Base-by-base conservation (phyloP, 2,888 invertebrate genomes). In the Selenia dentaria region DNA sequence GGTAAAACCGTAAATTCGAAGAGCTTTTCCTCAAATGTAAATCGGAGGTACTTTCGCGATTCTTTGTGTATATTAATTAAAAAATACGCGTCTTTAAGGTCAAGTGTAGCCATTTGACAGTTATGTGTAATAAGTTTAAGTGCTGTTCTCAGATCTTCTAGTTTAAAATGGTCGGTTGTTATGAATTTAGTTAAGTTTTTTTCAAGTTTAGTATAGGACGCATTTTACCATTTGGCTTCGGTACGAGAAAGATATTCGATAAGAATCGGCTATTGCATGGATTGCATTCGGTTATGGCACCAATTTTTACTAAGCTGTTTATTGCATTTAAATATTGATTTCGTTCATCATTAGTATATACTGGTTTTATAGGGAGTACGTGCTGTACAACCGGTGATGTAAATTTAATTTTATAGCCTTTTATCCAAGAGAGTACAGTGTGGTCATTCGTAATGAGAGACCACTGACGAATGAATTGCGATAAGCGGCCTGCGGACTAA, bases 1-100 rank as follows among this genome's bases (percentile, higher is more conserved):
- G 48, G 50, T 13, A 53, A 13, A 4, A 45, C 45, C 9, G 12
- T 51, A 34, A 52, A 56, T 45, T 53, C 39, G 11, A 9, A 51
- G 0, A 45, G 10, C 10, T 26, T 38, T 1, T 32, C 2, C 0
- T 46, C 18, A 6, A 35, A 49, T 13, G 16, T 5, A 14, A 54
- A 51, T 6, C 45, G 3, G n/a, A n/a, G n/a, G n/a, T n/a, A n/a
- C n/a, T n/a, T n/a, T n/a, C n/a, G n/a, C n/a, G n/a, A n/a, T n/a
- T n/a, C n/a, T n/a, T n/a, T n/a, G n/a, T n/a, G n/a, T n/a, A n/a
- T n/a, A n/a, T n/a, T n/a, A n/a, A n/a, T n/a, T n/a, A n/a, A n/a
- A n/a, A n/a, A n/a, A n/a, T n/a, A n/a, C n/a, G n/a, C n/a, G n/a
- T n/a, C n/a, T n/a, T n/a, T n/a, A n/a, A n/a, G n/a, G n/a, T n/a